Evolutionary conservation across 2,113 vertebrate genomes (phyloP).

Genomic region (Gymnocephalus cernua): DNA sequence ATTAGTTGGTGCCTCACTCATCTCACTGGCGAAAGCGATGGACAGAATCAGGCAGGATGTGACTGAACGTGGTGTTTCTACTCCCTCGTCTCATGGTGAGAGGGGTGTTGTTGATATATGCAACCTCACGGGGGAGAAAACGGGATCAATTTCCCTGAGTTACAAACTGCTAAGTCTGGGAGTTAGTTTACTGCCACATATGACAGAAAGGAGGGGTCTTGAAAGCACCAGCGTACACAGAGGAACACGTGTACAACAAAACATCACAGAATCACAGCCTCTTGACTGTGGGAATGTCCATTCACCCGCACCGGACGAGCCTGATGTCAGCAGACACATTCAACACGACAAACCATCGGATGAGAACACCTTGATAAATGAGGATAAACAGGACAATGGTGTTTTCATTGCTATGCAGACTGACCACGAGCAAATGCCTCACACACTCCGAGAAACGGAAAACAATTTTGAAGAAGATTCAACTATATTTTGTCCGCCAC

Average conservation of each 20-base stretch:
- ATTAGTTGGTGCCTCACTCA: slow-evolving; percentile 83
- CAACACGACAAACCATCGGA: slow-evolving; percentile 16
- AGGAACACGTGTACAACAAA: slow-evolving; percentile 13
- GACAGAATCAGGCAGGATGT: slow-evolving; percentile 76
- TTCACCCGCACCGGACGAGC: slow-evolving; percentile 4
- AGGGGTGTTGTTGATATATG: slow-evolving; percentile 75
- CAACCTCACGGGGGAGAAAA: slow-evolving; percentile 75
- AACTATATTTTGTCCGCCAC: slow-evolving; percentile 87
- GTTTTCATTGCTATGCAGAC: slow-evolving; percentile 30
- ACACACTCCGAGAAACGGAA: slow-evolving; percentile 8
- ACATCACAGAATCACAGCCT: not conserved
- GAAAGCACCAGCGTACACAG: not conserved
- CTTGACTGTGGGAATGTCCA: slow-evolving; percentile 4
- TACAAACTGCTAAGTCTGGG: slow-evolving; percentile 87
- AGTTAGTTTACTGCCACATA: slow-evolving; percentile 67
- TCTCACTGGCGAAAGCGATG: slow-evolving; percentile 81
- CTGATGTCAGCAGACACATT: slow-evolving; percentile 32
- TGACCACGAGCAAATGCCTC: slow-evolving; percentile 19
- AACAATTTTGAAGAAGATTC: slow-evolving; percentile 57
- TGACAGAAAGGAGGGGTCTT: slow-evolving; percentile 40
- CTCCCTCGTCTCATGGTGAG: slow-evolving; percentile 72
- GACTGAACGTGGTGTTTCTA: slow-evolving; percentile 51
- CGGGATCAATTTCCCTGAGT: slow-evolving; percentile 84
- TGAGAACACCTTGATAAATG: not conserved
- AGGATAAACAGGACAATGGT: slow-evolving; percentile 3